Base-by-base conservation (phyloP, 2,113 vertebrate genomes). In the Piprites chloris region DNA sequence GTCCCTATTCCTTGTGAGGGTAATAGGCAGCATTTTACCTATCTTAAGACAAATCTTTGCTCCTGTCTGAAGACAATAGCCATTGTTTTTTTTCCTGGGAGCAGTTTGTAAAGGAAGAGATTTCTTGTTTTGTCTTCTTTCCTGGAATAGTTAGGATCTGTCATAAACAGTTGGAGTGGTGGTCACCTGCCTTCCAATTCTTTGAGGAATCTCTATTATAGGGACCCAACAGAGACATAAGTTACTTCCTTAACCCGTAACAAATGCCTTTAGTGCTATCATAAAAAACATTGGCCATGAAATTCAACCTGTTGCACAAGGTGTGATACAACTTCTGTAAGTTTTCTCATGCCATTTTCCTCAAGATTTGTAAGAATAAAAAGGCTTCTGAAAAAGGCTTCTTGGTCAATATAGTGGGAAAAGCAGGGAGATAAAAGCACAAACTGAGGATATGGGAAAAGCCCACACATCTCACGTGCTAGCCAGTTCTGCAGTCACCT, bases 401-500 rank as follows among this genome's bases (percentile, higher is more conserved):
- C 55, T 35, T 67, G 22, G 13, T 49, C 46, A 74, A 74, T 53
- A 69, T 13, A 41, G 20, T 71, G 47, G 47, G 11, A 66, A 89
- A 84, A 68, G 6, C 41, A 86, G 4, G 3, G 17, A 22, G 49
- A 44, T 44, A 37, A 81, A 85, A 49, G 4, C 12, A 16, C 5
- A 20, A 69, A 56, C 18, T 16, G 11, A 67, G 8, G 6, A 42
- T 14, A 9, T 47, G 52, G 33, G 52, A 23, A 49, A 87, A 87
- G 8, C 14, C 15, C 1, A 3, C 27, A 46, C 3, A 5, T 68
- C 47, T 83, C 33, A 30, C 0, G 0, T 67, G 24, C 22, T 20
- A 28, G 24, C 9, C 12, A 20, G 24, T 66, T 89, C 50, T 69
- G 24, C 21, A 46, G 13, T 56, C 23, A 67, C 12, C 28, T 14